Conservation (phyloP, 2,888 invertebrate genomes). For the Himalopsyche anomala region DNA sequence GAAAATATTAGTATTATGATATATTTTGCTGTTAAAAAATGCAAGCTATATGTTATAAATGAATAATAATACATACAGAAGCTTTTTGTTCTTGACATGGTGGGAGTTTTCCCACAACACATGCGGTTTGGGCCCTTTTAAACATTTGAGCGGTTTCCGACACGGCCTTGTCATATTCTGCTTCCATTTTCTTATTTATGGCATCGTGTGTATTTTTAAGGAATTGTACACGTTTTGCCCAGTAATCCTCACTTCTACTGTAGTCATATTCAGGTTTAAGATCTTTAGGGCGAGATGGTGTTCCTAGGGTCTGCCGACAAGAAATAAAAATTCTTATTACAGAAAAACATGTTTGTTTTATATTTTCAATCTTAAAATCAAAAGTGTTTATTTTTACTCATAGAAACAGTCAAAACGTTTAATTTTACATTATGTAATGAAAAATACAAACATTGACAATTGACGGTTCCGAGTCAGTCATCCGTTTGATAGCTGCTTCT, state of each 20-base stretch:
- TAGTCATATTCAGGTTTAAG: constrained; percentile 56
- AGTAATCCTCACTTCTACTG: constrained; percentile 61
- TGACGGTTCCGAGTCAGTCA: constrained; percentile 54
- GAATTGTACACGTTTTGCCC: constrained; percentile 62
- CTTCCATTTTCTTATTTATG: constrained; percentile 64
- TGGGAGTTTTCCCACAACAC: constrained; percentile 60
- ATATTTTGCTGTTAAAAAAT: neutral
- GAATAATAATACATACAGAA: constrained; percentile 50
- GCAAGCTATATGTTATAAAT: neutral
- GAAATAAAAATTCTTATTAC: constrained; percentile 27
- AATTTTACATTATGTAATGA: constrained; percentile 59
- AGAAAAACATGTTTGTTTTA: neutral
- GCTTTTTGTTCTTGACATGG: constrained; percentile 62
- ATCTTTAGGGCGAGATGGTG: constrained; percentile 38
- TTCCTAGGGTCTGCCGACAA: constrained; percentile 28
- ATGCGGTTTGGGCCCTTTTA: constrained; percentile 59
- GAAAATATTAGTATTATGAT: neutral
- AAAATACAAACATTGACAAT: constrained; percentile 59
- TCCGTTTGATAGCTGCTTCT: constrained; percentile 60
- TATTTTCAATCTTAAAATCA: neutral
- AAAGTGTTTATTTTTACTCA: constrained; percentile 18
- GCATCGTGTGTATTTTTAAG: constrained; percentile 62
- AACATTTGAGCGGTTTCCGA: constrained; percentile 63
- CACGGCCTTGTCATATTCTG: constrained; percentile 63
- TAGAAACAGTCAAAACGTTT: neutral